phyloP scores from a whole-genome alignment of 2,113 vertebrate genomes.

The Murina feae region DNA sequence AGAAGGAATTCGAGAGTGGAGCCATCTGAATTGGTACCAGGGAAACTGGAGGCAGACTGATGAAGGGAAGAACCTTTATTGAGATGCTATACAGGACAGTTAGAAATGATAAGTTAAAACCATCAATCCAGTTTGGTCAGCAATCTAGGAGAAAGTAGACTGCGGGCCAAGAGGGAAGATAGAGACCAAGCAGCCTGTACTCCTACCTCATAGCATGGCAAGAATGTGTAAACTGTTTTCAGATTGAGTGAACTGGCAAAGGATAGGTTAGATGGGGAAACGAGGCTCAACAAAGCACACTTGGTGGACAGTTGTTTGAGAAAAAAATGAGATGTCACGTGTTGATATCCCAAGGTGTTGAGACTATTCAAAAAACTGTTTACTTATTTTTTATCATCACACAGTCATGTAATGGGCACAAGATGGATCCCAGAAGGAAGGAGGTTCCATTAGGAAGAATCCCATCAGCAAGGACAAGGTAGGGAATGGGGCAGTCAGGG shows the following conservation, averaged over 20 bases:
- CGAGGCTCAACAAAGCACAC: neutral
- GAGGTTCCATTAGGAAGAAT: neutral
- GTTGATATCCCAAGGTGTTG: neutral
- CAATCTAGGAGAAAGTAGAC: too few relatives aligned
- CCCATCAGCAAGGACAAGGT: neutral
- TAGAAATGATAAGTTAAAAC: too few relatives aligned
- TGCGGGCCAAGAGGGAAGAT: neutral
- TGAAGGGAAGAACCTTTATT: too few relatives aligned
- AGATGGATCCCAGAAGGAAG: neutral
- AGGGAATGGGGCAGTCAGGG: neutral
- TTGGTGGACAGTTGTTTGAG: neutral
- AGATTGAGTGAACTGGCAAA: neutral
- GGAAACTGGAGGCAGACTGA: too few relatives aligned
- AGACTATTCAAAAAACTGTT: neutral
- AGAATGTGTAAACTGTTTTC: neutral
- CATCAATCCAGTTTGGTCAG: too few relatives aligned
- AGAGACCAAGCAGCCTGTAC: neutral
- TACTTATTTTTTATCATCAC: neutral
- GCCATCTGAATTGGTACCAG: too few relatives aligned
- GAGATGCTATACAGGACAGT: too few relatives aligned
- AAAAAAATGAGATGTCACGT: neutral
- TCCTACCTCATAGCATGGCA: neutral
- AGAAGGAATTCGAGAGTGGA: neutral
- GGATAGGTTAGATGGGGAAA: neutral
- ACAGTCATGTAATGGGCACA: neutral